Base-by-base conservation (phyloP, 1,140 invertebrate species). In the Lanistes nyassanus region DNA sequence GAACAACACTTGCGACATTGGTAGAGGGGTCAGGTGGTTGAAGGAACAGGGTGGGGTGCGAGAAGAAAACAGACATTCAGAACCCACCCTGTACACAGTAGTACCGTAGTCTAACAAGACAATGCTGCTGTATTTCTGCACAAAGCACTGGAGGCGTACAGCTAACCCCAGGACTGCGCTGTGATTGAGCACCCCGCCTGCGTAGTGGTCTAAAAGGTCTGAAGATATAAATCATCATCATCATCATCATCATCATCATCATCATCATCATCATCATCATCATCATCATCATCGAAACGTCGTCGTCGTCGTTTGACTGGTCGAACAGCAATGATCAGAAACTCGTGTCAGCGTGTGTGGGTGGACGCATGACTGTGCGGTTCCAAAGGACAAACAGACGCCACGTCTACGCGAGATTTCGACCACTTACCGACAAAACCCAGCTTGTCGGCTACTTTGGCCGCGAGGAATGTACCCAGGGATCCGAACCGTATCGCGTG, bases 131-230 rank as follows among this genome's bases (percentile, higher is more conserved):
- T 81, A 84, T 42, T 78, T 80, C 39, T 79, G 70, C 11, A 79
- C 79, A 37, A 84, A 67, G 75, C 81, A 82, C 37, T 82, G 76
- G 7, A 82, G 76, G 29, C 79, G 69, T 16, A 79, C 68, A 16
- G 81, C 83, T 47, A 84, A 69, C 0, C 77, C 76, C 53, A 80
- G 77, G 5, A 82, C 75, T 2, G 80, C 80, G n/a, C 78, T 80
- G 65, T 81, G 75, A 53, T 84, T 81, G 19, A 84, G 69, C 29
- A 80, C 56, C 19, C 78, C 79, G 23, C 77, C 80, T 0, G 77
- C 42, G 62, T 80, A 82, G 69, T 84, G 81, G 29, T 77, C 74
- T 62, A 84, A 71, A n/a, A 84, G 60, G 67, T 76, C 83, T 84
- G 69, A 69, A 74, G 36, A 68, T 21, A 26, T 29, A 71, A 47